These are phyloP conservation scores for Crax fasciolata DNA, from an alignment of 2,797 vertebrate species.

Conservation along the genomic window DNA sequence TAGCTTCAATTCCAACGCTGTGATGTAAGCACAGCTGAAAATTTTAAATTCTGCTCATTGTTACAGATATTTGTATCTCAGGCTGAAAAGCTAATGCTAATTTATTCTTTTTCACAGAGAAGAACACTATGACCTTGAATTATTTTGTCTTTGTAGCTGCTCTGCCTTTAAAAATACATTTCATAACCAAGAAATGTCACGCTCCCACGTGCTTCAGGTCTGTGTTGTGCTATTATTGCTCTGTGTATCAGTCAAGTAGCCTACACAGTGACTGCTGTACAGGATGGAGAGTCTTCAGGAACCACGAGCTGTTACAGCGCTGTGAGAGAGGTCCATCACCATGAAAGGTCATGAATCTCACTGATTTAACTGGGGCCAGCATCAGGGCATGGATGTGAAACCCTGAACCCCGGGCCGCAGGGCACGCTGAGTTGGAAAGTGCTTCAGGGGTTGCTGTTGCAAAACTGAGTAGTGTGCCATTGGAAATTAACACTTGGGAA, in stretches of 20 bases:
- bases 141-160: not conserved
- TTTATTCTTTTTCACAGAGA: not conserved
- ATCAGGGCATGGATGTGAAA: not conserved
- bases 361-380: not conserved
- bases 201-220: not conserved
- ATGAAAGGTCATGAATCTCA: not conserved
- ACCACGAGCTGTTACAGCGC: not conserved
- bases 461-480: not conserved
- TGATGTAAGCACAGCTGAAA: not conserved
- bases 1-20: not conserved
- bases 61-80: not conserved
- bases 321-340: not conserved
- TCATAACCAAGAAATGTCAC: not conserved
- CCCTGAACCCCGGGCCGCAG: not conserved
- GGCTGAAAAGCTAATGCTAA: not conserved
- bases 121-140: not conserved
- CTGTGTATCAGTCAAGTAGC: not conserved
- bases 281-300: not conserved
- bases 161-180: not conserved
- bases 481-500: not conserved
- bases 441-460: not conserved
- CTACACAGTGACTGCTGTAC: no score
- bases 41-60: not conserved
- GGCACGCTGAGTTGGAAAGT: no score
- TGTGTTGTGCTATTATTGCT: not conserved